phyloP scores from a whole-genome alignment of 2,888 invertebrate genomes.

The Lycophotia porphyrea region DNA sequence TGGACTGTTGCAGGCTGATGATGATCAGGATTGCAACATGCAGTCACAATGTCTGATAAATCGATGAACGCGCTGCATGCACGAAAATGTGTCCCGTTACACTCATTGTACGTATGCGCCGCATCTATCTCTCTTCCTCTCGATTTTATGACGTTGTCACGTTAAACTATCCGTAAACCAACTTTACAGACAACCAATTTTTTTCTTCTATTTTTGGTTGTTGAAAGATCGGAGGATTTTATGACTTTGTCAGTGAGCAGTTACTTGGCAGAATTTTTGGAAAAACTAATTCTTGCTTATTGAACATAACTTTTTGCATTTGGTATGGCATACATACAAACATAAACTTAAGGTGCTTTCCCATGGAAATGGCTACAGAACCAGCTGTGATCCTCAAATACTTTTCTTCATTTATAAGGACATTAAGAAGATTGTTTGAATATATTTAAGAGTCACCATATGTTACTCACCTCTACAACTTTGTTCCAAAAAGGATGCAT shows the following conservation, averaged over 20 bases:
- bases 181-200: too few species aligned
- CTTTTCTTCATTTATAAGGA: background rate
- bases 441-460: background rate
- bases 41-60: too few species aligned
- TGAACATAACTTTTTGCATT: background rate
- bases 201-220: background rate
- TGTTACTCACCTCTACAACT: constrained; percentile 95
- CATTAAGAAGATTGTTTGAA: background rate
- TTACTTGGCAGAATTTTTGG: background rate
- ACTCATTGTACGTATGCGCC: too few species aligned
- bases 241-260: background rate
- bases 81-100: too few species aligned
- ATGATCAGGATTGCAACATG: too few species aligned
- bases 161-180: too few species aligned
- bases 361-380: background rate
- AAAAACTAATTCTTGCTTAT: background rate
- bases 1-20: too few species aligned
- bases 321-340: background rate
- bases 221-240: background rate
- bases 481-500: constrained; percentile 99
- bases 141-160: too few species aligned
- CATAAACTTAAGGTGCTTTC: too few species aligned
- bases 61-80: too few species aligned
- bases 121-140: too few species aligned
- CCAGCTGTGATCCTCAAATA: background rate